Evolutionary conservation across 2,797 vertebrate species (phyloP).

Genomic region (Rousettus madagascariensis): DNA sequence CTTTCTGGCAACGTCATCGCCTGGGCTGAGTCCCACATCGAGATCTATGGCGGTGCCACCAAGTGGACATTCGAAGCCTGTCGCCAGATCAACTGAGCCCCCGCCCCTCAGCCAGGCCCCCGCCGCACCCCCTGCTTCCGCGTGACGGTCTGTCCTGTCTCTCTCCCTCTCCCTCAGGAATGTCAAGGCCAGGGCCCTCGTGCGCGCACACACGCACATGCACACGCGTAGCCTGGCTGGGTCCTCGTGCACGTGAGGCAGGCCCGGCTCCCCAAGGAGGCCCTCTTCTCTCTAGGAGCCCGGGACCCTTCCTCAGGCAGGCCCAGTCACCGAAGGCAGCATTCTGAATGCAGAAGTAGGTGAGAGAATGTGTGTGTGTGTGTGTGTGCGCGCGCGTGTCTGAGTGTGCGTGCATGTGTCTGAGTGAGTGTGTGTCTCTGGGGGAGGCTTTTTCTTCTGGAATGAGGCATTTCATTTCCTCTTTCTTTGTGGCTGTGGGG

Average conservation of each 20-base stretch:
- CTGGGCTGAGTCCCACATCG: constrained; percentile 94
- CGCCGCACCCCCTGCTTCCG: constrained; percentile 64
- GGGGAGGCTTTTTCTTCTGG: constrained; percentile 24
- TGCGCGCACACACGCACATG: background rate
- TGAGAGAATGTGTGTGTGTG: background rate
- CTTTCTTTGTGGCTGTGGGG: constrained; percentile 68
- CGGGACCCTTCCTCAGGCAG: constrained; percentile 31
- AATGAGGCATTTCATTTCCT: constrained; percentile 52
- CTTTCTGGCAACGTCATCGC: constrained; percentile 93
- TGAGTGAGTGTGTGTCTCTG: background rate
- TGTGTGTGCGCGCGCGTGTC: background rate
- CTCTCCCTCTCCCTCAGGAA: constrained; percentile 65
- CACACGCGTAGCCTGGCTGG: constrained; percentile 34
- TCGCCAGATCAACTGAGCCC: constrained; percentile 92
- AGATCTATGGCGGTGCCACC: constrained; percentile 94
- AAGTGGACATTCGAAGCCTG: constrained; percentile 98
- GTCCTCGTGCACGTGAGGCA: constrained; percentile 46
- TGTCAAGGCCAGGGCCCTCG: constrained; percentile 59
- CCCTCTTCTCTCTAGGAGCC: constrained; percentile 38
- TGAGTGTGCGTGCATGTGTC: background rate
- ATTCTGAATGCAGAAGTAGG: constrained; percentile 2
- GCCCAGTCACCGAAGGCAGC: background rate
- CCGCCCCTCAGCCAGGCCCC: background rate
- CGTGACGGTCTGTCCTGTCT: constrained; percentile 82
- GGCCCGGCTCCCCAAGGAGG: constrained; percentile 76